Conservation (phyloP, 2,888 invertebrate genomes). For the Heterodera filipjevi region DNA sequence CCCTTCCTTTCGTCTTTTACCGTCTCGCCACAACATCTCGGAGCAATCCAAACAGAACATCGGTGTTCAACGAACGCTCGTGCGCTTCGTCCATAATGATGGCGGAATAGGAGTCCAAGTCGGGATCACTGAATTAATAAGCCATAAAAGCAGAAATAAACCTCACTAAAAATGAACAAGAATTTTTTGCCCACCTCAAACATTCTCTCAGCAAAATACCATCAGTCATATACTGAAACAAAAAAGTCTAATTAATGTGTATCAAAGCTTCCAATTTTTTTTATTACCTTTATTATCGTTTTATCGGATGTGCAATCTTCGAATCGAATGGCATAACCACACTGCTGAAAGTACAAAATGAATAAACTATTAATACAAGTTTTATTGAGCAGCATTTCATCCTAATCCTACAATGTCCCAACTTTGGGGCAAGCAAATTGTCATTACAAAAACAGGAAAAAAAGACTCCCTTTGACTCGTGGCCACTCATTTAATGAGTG, state of each 20-base stretch:
- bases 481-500: no score
- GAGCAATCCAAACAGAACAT: conserved; percentile 85
- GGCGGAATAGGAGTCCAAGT: conserved; percentile 93
- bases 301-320: conserved; percentile 86
- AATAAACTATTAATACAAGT: no score
- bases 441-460: no score
- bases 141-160: no score
- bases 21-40: conserved; percentile 77
- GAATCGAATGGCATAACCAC: conserved; percentile 98
- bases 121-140: conserved; percentile 76
- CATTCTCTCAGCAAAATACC: conserved; percentile 95
- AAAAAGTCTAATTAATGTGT: background rate
- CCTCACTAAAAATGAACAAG: background rate
- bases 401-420: no score
- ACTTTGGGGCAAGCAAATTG: no score
- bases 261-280: background rate
- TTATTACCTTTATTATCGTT: conserved; percentile 68
- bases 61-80: conserved; percentile 94
- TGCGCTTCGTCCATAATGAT: conserved; percentile 99
- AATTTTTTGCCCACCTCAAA: conserved; percentile 67
- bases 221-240: conserved; percentile 90
- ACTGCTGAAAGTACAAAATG: conserved; percentile 50
- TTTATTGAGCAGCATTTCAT: no score
- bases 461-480: no score
- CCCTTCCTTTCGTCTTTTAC: no score